Base-by-base conservation (phyloP, 2,888 invertebrate genomes). In the Mycalesis mineus region DNA sequence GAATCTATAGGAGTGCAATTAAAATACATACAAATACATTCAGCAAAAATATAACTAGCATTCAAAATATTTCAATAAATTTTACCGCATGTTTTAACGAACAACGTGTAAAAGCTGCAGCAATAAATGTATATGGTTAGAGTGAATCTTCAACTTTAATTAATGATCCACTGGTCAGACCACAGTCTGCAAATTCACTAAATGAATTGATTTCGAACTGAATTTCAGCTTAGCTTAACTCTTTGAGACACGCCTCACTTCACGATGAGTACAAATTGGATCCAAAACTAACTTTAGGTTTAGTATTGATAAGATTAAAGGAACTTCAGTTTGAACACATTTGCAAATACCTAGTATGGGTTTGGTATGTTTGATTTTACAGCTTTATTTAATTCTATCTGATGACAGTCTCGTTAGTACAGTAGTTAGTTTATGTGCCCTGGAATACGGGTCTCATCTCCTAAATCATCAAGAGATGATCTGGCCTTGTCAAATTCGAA, bases 201-300 rank as follows among this genome's bases (percentile, higher is more conserved):
- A 80, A 78, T 75, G 73, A 77, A 80, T 53, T 71, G 75, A 73
- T 75, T 75, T 62, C 64, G 49, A 72, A 72, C 69, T 67, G 61
- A 70, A 67, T 67, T 67, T 65, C 57, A 60, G 61, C 61, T 62
- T 51, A 52, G 63, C 62, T 56, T n/a, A 63, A 65, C 65, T 63
- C 63, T 66, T 65, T 61, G 61, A 60, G 58, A 55, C 54, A 60
- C 54, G 50, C 40, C 44, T 59, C 52, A 59, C 58, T 68, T 62
- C 62, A 55, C 62, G 58, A 60, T 61, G 58, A 62, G 61, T 45
- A 53, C 49, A 54, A 67, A 65, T 66, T 64, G 60, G 52, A 65
- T 61, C 61, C 41, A n/a, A 42, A 53, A 53, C 53, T 53, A 44
- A 49, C 50, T 57, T 42, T 5, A 17, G 42, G 41, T 33, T 42